Base-by-base conservation (phyloP, 2,888 invertebrate genomes). In the Leptopilina drosophilae region DNA sequence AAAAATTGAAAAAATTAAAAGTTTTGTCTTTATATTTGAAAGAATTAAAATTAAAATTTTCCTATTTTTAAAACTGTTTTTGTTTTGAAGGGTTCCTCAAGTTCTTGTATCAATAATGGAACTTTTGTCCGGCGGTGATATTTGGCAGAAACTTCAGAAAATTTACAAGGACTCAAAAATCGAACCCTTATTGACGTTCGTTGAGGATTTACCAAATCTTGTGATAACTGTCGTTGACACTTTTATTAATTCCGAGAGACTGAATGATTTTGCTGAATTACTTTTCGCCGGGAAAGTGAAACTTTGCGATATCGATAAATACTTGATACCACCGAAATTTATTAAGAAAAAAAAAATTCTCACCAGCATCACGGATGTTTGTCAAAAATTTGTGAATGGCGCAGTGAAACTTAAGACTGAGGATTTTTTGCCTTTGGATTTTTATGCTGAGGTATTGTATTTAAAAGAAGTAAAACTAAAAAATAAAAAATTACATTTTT, bases 151-250 rank as follows among this genome's bases (percentile, higher is more conserved):
- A 65, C 77, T 89, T 33, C 84, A 88, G 5, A 77, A 77, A 8
- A 82, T 83, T 11, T 87, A 89, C 78, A 88, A 90, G 40, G 82
- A 77, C n/a, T 87, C 90, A 5, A 85, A 83, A 64, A 77, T 89
- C 40, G 87, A 86, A 76, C 82, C 88, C 0, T 8, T 89, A 6
- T 82, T 90, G 15, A 87, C 85, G 14, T 81, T 91, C 14, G 79
- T 87, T 12, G 90, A 91, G 64, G 90, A 91, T 64, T 77, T 86
- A 46, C 91, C 91, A 14, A 90, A 89, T 83, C 82, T 91, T 42
- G 75, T 84, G 8, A 78, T 90, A 33, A 88, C 89, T 42, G 79
- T 81, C 5, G 80, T 87, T 53, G 88, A 91, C 67, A 90, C 91
- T 12, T 90, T 90, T 80, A 80, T 89, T n/a, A 87, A 84, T 79